Evolutionary conservation across 2,797 vertebrate genomes (phyloP).

Genomic region (Pygocentrus nattereri): DNA sequence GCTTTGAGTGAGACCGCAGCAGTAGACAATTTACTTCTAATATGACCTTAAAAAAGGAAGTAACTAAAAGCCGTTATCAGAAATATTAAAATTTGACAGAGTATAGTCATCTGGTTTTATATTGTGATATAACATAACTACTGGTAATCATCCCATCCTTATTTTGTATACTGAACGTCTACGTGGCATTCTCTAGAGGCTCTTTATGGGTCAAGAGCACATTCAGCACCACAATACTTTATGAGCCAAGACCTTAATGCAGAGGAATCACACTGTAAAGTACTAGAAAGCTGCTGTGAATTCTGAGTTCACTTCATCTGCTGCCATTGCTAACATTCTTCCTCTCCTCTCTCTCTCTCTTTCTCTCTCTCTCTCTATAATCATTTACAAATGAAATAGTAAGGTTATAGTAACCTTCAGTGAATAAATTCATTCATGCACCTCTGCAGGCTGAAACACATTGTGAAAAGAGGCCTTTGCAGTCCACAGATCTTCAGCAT

Average conservation of each 20-base stretch:
- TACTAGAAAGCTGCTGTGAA: neutral
- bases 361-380: neutral
- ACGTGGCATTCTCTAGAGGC: neutral
- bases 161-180: neutral
- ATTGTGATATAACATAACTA: neutral
- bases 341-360: neutral
- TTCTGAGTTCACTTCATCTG: neutral
- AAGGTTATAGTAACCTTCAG: neutral
- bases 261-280: neutral
- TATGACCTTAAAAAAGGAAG: too few relatives aligned
- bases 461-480: neutral
- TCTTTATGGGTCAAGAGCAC: neutral
- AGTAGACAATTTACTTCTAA: neutral
- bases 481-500: constrained; percentile 16
- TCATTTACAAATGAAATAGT: neutral
- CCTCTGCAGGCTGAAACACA: neutral
- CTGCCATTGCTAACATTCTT: neutral
- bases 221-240: neutral
- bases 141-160: neutral
- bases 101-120: neutral
- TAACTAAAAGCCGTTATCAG: too few relatives aligned
- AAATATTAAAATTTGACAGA: too few relatives aligned
- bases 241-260: neutral
- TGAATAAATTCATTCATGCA: neutral
- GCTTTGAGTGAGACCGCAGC: too few relatives aligned